A percentile compares a stretch with the other conserved stretches of the same genome.
Conservation (phyloP, 2,797 vertebrate species). For the Melanogrammus aeglefinus region DNA sequence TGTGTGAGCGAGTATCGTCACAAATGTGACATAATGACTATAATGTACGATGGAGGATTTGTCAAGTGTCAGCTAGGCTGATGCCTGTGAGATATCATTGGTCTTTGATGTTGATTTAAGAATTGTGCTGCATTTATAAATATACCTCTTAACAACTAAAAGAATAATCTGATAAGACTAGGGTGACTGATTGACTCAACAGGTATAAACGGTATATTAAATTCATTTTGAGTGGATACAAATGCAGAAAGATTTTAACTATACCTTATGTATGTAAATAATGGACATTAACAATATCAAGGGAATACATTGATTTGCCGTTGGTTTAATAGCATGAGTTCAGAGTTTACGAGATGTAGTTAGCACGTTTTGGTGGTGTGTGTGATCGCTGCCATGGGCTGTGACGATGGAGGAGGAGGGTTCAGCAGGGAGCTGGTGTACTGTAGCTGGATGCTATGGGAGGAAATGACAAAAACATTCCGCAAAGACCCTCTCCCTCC, state of each 20-base stretch:
- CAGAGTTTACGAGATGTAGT: not conserved
- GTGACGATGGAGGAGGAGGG: conserved; percentile 43
- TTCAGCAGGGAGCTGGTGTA: conserved; percentile 40
- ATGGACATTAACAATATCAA: not conserved
- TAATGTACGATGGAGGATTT: not conserved
- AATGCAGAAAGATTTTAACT: not conserved
- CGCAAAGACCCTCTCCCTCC: conserved; percentile 37
- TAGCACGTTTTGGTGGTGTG: not conserved
- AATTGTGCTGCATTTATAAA: not conserved
- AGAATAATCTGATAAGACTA: not conserved
- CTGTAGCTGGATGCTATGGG: conserved; percentile 37
- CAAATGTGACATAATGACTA: not conserved
- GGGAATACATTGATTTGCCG: not conserved
- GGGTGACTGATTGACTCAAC: not conserved
- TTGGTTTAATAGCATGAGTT: not conserved
- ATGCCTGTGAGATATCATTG: not conserved
- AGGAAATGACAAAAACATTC: conserved; percentile 71
- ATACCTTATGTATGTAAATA: no score
- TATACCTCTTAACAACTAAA: not conserved
- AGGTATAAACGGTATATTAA: not conserved
- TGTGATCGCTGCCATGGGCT: conserved; percentile 11
- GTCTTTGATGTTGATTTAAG: not conserved
- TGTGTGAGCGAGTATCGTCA: not conserved
- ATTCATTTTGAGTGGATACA: not conserved
- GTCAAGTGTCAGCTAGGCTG: not conserved